phyloP scores from a whole-genome alignment of 2,113 vertebrate genomes.

The Scolopax mira region DNA sequence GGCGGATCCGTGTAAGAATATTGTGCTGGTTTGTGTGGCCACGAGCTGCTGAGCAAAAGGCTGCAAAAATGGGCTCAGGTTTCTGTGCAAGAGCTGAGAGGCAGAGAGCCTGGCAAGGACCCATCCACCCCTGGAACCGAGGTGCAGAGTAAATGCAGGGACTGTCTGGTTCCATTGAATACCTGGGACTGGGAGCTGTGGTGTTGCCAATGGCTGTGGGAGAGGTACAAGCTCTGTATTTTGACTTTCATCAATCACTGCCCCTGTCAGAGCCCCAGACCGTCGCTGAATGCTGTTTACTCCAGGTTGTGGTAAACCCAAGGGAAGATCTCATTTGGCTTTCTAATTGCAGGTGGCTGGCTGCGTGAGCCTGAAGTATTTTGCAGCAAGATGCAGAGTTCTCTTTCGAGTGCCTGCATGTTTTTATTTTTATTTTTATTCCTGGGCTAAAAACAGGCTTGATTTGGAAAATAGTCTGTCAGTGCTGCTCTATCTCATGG shows the following conservation, averaged over 20 bases:
- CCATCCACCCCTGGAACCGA: background rate
- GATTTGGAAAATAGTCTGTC: background rate
- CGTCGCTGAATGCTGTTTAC: rapidly evolving
- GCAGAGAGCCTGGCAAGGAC: background rate
- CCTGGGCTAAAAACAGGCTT: background rate
- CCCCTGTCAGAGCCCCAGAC: background rate
- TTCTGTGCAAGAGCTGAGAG: background rate
- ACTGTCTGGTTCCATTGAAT: background rate
- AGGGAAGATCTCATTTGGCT: background rate
- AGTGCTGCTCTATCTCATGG: rapidly evolving
- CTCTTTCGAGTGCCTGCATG: background rate
- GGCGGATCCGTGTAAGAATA: background rate
- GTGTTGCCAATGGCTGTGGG: background rate
- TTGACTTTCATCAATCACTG: background rate
- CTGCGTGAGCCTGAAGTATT: rapidly evolving
- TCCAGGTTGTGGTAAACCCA: background rate
- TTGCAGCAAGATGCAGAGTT: background rate
- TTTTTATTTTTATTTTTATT: background rate
- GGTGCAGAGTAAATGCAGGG: background rate
- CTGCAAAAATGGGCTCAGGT: background rate
- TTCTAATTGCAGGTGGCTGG: background rate
- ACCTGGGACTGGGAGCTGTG: background rate
- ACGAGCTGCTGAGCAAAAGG: background rate
- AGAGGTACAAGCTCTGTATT: background rate
- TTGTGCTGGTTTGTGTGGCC: background rate